These are phyloP conservation scores for Drosophila subpulchrella DNA, from an alignment of 1,140 invertebrate species.

Conservation along the genomic window DNA sequence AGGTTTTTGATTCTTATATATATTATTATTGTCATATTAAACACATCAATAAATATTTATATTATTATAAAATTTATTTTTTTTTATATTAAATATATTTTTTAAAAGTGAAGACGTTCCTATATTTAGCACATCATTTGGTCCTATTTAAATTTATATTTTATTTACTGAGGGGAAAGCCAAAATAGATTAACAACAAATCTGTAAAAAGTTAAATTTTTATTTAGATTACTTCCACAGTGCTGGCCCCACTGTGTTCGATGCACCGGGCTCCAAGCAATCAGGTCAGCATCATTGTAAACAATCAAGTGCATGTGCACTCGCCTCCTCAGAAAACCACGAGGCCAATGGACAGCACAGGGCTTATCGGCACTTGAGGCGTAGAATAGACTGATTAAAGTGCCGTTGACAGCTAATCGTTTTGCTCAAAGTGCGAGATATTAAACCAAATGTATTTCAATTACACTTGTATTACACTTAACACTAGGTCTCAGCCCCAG, in stretches of 20 bases:
- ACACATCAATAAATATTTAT: too few relatives aligned
- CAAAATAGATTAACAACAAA: too few relatives aligned
- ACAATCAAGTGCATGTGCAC: conserved; percentile 48
- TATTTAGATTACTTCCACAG: background rate
- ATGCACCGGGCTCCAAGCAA: conserved; percentile 18
- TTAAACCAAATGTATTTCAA: conserved; percentile 41
- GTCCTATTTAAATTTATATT: too few relatives aligned
- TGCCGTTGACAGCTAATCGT: conserved; percentile 48
- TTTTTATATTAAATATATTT: too few relatives aligned
- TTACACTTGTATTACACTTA: conserved; percentile 49
- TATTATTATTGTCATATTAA: too few relatives aligned
- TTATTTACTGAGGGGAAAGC: too few relatives aligned
- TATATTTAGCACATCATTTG: too few relatives aligned
- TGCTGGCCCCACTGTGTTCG: conserved; percentile 18
- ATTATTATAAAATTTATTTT: too few relatives aligned
- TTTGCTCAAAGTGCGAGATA: conserved; percentile 44
- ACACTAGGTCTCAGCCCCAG: conserved; percentile 4
- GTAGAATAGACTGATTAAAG: conserved; percentile 44
- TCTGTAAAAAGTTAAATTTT: too few relatives aligned
- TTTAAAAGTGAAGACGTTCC: too few relatives aligned
- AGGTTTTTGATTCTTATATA: too few relatives aligned
- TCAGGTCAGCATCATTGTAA: conserved; percentile 41
- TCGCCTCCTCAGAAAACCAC: conserved; percentile 5
- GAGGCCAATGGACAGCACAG: conserved; percentile 32
- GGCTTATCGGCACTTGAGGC: conserved; percentile 38